Percentiles rank a stretch among this genome's conserved stretches.
Evolutionary conservation across 2,113 vertebrate genomes (phyloP).

Genomic region (Cettia cetti): DNA sequence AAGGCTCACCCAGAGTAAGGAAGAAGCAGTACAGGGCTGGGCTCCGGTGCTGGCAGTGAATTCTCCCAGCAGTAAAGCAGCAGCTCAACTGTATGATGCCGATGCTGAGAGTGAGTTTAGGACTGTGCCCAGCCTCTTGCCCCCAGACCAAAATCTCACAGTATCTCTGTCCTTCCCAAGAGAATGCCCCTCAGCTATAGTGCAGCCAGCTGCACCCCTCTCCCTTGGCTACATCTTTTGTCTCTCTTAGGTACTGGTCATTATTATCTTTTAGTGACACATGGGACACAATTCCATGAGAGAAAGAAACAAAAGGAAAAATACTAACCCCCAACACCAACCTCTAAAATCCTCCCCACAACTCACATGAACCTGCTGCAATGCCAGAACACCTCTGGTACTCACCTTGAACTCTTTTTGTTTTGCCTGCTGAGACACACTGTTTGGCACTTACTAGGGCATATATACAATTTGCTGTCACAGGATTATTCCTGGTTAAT

Average conservation of each 20-base stretch:
- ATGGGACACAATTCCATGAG: not conserved
- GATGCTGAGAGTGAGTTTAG: not conserved
- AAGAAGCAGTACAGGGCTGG: not conserved
- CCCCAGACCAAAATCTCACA: not conserved
- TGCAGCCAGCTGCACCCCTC: not conserved
- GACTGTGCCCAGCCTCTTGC: not conserved
- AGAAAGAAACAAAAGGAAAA: not conserved
- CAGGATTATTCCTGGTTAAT: not conserved
- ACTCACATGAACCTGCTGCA: not conserved
- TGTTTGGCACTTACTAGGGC: not conserved
- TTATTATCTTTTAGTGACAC: not conserved
- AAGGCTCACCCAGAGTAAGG: not conserved
- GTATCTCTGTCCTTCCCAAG: not conserved
- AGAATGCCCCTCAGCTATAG: not conserved
- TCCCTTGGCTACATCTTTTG: too few species aligned
- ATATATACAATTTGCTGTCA: not conserved
- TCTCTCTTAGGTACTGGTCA: not conserved
- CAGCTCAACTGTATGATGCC: fast-evolving
- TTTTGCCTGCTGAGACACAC: not conserved
- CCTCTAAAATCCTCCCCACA: not conserved
- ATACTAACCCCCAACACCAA: not conserved
- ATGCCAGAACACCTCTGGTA: not conserved
- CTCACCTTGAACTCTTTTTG: not conserved
- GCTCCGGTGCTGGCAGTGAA: not conserved
- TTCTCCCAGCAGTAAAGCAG: not conserved